These are phyloP conservation scores for Coendou prehensilis DNA, from an alignment of 2,797 vertebrate species.

Conservation along the genomic window DNA sequence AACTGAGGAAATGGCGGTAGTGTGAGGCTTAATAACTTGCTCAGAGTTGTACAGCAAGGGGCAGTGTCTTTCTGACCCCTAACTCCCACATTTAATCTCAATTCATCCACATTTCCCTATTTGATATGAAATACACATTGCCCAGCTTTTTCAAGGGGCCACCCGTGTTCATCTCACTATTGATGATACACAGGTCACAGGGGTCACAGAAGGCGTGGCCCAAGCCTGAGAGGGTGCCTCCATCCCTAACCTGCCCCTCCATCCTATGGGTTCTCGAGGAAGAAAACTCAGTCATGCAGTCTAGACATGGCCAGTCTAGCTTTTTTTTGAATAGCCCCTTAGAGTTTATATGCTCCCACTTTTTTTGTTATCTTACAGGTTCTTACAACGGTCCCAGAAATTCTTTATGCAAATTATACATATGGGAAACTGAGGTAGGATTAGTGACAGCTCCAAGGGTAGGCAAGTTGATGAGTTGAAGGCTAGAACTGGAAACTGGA, in stretches of 20 bases:
- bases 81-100: neutral
- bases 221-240: accelerated
- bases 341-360: neutral
- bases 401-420: neutral
- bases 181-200: neutral
- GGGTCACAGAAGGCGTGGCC: neutral
- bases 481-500: neutral
- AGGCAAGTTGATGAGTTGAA: neutral
- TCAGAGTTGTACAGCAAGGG: neutral
- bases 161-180: neutral
- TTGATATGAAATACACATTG: neutral
- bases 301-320: too few relatives aligned
- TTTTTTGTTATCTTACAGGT: neutral
- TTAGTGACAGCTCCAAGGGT: neutral
- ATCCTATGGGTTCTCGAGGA: neutral
- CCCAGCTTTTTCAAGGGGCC: neutral
- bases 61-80: neutral
- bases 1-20: neutral
- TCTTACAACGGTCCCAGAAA: neutral
- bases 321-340: neutral
- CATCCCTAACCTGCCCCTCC: neutral
- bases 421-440: neutral
- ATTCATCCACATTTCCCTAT: neutral
- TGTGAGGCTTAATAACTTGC: neutral
- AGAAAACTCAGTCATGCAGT: neutral